Conservation (phyloP, 2,888 invertebrate genomes). For the Thecophora atra region DNA sequence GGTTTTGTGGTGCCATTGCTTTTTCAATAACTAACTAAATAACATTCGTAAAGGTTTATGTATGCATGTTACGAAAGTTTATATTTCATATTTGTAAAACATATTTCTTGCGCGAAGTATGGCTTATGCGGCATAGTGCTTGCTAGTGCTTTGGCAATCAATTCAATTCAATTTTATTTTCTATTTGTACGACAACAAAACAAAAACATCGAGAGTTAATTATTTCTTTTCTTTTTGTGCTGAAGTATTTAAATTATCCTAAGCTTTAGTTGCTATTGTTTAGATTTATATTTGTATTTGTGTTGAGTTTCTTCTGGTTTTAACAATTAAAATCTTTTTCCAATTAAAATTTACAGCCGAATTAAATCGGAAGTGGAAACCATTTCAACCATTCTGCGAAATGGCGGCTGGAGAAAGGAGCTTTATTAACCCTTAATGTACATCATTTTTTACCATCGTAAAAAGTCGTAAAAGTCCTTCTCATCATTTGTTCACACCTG, state of each 20-base stretch:
- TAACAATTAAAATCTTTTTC: not conserved
- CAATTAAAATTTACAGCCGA: conserved; percentile 20
- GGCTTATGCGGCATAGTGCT: no score
- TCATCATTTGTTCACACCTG: not conserved
- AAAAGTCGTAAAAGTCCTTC: not conserved
- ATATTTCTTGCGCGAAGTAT: no score
- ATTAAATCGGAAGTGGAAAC: conserved; percentile 3
- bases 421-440: not conserved
- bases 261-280: conserved; percentile 3
- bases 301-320: not conserved
- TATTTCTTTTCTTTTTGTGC: no score
- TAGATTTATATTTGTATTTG: not conserved
- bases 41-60: no score
- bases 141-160: no score
- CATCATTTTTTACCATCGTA: not conserved
- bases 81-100: no score
- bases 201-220: no score
- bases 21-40: no score
- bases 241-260: conserved; percentile 5
- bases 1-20: no score
- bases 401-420: not conserved
- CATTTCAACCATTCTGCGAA: not conserved
- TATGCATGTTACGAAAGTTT: no score
- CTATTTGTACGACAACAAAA: no score
- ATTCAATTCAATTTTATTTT: no score